Percentiles rank a stretch among this genome's conserved stretches.
Conservation (phyloP, 2,797 vertebrate genomes). For the Chloroceryle amazona region DNA sequence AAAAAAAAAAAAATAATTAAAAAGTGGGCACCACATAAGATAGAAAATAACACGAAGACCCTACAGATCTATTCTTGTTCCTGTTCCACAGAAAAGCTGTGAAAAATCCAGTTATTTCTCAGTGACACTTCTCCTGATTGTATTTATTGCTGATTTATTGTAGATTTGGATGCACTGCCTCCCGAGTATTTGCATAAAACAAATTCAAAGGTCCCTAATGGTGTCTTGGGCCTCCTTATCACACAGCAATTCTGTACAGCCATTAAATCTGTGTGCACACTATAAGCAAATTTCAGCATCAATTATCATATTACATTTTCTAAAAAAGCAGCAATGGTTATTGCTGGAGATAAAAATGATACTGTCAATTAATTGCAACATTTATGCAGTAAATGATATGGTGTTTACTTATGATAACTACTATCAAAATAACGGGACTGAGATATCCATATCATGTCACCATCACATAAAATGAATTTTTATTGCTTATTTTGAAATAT, state of each 20-base stretch:
- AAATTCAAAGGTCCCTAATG: background rate
- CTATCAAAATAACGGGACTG: background rate
- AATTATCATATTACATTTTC: background rate
- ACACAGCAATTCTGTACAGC: background rate
- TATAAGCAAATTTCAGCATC: background rate
- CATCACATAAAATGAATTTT: background rate
- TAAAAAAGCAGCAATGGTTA: background rate
- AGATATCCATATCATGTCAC: background rate
- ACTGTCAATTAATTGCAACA: background rate
- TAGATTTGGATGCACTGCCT: background rate
- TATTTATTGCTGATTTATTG: background rate
- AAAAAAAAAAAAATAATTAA: background rate
- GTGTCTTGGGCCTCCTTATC: background rate
- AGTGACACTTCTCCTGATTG: background rate
- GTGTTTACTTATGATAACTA: background rate
- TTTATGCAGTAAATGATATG: background rate
- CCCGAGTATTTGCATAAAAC: background rate
- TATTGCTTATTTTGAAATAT: background rate
- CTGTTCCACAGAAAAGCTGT: background rate
- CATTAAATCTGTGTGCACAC: background rate
- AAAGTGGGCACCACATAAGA: background rate
- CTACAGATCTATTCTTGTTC: background rate
- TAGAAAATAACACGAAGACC: fast-evolving
- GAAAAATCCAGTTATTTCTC: background rate
- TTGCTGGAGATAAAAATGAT: background rate